Percentiles rank a stretch among this genome's conserved stretches.
Evolutionary conservation across 2,113 vertebrate genomes (phyloP).

Genomic region (Vidua macroura): DNA sequence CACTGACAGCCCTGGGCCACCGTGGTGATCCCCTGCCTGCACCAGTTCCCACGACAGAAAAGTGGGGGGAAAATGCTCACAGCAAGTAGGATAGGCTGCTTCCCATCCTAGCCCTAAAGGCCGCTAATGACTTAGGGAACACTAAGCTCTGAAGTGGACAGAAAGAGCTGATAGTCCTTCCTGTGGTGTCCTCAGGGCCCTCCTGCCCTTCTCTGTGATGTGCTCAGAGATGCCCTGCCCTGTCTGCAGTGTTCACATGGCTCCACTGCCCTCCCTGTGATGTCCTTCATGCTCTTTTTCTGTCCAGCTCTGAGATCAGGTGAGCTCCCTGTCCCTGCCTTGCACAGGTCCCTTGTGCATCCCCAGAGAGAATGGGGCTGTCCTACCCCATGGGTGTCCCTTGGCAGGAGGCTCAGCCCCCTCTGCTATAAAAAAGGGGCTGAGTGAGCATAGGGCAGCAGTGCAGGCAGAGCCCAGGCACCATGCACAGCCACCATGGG

Average conservation of each 20-base stretch:
- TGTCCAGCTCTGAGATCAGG: neutral
- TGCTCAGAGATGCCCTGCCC: neutral
- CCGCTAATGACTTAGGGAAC: neutral
- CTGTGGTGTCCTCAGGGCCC: neutral
- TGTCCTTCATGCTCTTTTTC: neutral
- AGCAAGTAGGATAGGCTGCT: neutral
- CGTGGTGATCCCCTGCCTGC: accelerated
- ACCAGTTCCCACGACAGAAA: neutral
- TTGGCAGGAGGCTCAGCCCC: neutral
- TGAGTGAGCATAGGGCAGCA: accelerated
- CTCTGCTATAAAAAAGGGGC: neutral
- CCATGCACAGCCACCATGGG: accelerated
- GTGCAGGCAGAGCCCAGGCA: neutral
- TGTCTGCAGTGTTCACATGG: neutral
- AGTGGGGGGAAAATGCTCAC: neutral
- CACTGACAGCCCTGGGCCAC: neutral
- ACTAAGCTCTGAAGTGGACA: neutral
- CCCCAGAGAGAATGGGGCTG: accelerated
- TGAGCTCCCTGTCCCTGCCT: neutral
- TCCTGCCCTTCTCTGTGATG: neutral
- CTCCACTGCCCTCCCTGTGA: neutral
- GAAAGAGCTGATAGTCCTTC: neutral
- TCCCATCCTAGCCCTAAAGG: neutral
- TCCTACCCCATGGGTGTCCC: neutral
- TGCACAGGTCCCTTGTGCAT: neutral